Evolutionary conservation across 2,113 vertebrate genomes (phyloP).

Genomic region (Sciurus niger): DNA sequence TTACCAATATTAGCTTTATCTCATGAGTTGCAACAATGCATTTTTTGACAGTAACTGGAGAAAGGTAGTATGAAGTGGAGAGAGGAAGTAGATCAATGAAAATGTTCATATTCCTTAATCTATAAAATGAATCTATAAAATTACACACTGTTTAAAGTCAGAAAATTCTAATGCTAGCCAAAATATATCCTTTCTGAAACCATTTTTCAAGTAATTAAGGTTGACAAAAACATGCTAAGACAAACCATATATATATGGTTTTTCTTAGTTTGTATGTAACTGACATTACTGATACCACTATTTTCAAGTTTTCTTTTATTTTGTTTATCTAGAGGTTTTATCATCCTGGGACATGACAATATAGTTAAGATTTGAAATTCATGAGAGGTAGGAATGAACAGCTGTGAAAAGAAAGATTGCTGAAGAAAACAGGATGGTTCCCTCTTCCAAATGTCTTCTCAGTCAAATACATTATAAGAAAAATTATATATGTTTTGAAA

Average conservation of each 20-base stretch:
- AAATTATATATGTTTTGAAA: not conserved
- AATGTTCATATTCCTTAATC: not conserved
- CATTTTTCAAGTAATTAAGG: slow-evolving; percentile 1
- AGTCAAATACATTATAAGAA: not conserved
- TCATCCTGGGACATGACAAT: not conserved
- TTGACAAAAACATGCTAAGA: not conserved
- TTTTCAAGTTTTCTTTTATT: not conserved
- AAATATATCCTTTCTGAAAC: not conserved
- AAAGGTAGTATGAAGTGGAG: not conserved
- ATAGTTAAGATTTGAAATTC: not conserved
- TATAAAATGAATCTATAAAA: slow-evolving; percentile 21
- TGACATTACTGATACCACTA: not conserved
- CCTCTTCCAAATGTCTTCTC: not conserved
- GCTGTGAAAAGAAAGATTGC: not conserved
- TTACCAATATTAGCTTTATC: not conserved
- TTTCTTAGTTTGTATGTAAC: not conserved
- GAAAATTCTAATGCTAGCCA: not conserved
- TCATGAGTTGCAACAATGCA: not conserved
- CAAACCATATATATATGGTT: not conserved
- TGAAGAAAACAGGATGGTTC: not conserved
- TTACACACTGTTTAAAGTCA: slow-evolving; percentile 35
- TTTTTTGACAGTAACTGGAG: not conserved
- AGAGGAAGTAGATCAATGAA: not conserved
- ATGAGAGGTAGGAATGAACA: not conserved
- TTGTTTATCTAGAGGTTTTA: not conserved